Evolutionary conservation across 2,797 vertebrate genomes (phyloP).

Genomic region (Periophthalmus magnuspinnatus): DNA sequence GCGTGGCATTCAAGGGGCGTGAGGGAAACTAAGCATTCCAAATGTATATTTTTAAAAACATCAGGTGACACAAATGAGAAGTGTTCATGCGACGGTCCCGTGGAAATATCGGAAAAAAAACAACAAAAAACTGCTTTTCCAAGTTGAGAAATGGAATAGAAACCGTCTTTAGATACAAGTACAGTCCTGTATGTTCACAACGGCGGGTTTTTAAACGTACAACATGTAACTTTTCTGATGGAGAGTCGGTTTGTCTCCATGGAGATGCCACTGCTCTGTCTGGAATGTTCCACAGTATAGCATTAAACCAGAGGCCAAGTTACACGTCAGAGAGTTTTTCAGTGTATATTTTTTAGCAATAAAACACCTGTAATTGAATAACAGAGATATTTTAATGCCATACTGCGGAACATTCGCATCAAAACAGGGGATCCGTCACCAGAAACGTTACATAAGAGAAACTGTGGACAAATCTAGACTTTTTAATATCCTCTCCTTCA

Average conservation of each 20-base stretch:
- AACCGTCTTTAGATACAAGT: neutral
- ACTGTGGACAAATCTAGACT: too few relatives aligned
- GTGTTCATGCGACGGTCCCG: neutral
- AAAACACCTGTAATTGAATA: too few relatives aligned
- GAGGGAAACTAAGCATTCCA: slow-evolving; percentile 73
- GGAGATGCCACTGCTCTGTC: neutral
- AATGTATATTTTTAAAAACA: slow-evolving; percentile 45
- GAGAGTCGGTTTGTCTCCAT: neutral
- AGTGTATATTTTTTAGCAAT: too few relatives aligned
- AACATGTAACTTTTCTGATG: neutral
- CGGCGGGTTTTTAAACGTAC: neutral
- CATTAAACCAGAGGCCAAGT: neutral
- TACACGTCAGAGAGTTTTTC: neutral
- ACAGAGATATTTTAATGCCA: too few relatives aligned
- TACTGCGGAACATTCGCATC: too few relatives aligned
- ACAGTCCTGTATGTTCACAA: neutral
- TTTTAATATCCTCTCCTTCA: too few relatives aligned
- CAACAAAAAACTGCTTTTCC: neutral
- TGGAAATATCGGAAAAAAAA: neutral
- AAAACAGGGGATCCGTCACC: too few relatives aligned
- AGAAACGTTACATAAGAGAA: too few relatives aligned
- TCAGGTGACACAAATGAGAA: slow-evolving; percentile 35
- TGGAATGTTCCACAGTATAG: neutral
- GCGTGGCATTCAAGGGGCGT: slow-evolving; percentile 59
- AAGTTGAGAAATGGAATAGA: neutral